These are phyloP conservation scores for Python bivittatus DNA, from an alignment of 2,113 vertebrate genomes.

Conservation along the genomic window DNA sequence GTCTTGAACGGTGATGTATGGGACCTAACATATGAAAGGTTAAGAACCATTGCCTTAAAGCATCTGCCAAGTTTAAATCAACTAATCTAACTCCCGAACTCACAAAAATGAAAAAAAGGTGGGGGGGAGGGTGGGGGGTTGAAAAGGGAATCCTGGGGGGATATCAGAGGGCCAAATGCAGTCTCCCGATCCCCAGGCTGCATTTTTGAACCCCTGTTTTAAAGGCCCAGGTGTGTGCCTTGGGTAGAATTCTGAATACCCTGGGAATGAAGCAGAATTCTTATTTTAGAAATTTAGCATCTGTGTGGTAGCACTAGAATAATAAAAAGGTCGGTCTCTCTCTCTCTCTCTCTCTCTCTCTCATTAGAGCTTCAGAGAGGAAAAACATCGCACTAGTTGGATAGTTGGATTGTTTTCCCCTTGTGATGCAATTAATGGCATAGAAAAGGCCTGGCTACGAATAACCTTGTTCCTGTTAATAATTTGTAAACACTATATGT, in stretches of 20 bases:
- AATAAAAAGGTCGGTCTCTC: not conserved
- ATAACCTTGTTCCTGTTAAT: not conserved
- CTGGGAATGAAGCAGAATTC: not conserved
- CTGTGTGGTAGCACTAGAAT: not conserved
- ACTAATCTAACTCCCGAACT: not conserved
- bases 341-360: no score
- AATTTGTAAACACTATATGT: not conserved
- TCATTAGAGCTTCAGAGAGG: not conserved
- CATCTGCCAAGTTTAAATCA: not conserved
- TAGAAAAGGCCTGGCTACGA: not conserved
- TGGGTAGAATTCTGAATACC: not conserved
- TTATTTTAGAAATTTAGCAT: not conserved
- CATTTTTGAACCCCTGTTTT: not conserved
- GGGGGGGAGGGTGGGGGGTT: not conserved
- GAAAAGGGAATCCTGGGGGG: not conserved
- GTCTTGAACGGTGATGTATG: not conserved
- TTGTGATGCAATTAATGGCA: not conserved
- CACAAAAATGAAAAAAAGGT: not conserved
- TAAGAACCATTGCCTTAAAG: not conserved
- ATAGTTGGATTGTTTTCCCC: not conserved
- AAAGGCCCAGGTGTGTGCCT: not conserved
- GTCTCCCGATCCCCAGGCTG: not conserved
- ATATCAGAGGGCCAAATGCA: not conserved
- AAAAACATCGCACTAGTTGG: not conserved
- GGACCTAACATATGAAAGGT: not conserved